Evolutionary conservation across 1,140 invertebrate species (phyloP).

Genomic region (Formica exsecta): DNA sequence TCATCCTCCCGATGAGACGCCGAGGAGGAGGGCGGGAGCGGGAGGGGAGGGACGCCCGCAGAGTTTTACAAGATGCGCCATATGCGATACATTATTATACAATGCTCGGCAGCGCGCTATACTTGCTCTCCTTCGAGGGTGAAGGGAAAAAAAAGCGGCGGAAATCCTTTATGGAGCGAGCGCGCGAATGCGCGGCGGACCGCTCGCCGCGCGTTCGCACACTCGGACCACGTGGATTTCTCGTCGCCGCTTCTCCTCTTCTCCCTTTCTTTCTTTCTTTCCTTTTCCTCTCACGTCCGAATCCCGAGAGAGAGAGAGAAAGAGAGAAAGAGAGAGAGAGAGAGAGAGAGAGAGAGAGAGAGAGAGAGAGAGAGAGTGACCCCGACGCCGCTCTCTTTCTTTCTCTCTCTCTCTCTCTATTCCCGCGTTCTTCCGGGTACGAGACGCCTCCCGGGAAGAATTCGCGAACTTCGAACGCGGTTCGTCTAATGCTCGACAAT

Average conservation of each 20-base stretch:
- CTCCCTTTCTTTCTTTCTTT: conserved; percentile 31
- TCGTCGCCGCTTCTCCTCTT: conserved; percentile 29
- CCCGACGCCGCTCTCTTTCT: too few relatives aligned
- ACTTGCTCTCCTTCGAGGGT: conserved; percentile 32
- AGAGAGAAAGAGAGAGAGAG: not conserved
- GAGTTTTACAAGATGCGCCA: conserved; percentile 86
- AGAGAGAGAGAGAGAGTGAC: not conserved
- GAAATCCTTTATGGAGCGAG: conserved; percentile 83
- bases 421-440: not conserved
- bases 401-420: not conserved
- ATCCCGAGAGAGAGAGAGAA: not conserved
- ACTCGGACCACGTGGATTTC: conserved; percentile 80
- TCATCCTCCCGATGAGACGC: conserved; percentile 61
- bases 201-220: conserved; percentile 85
- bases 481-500: not conserved
- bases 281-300: conserved; percentile 11
- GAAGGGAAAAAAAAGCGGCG: conserved; percentile 78
- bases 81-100: conserved; percentile 86
- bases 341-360: not conserved
- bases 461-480: too few relatives aligned
- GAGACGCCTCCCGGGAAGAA: too few relatives aligned
- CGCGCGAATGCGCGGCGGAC: conserved; percentile 73
- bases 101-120: conserved; percentile 71
- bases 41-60: conserved; percentile 79
- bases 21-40: conserved; percentile 28